Base-by-base conservation (phyloP, 2,113 vertebrate species). In the Riparia riparia region DNA sequence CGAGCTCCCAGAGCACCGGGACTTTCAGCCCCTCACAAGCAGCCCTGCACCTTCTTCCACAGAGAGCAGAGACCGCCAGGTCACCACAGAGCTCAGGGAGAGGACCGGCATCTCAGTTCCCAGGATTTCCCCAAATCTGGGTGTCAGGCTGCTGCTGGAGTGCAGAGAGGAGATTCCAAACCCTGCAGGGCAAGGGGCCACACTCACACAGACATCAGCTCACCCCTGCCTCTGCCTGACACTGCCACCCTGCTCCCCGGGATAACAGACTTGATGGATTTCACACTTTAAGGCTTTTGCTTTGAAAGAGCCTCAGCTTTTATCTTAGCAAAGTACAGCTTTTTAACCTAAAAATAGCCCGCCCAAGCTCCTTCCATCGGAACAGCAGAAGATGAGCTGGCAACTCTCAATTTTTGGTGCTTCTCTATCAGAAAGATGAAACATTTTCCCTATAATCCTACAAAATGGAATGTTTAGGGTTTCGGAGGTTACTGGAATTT, bases 311-410 rank as follows among this genome's bases (percentile, higher is more conserved):
- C 22, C 95, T 49, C 68, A 50, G 96, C 93, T 96, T 96, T 97
- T 97, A 96, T 97, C 96, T 94, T 94, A 94, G 88, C 71, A 92
- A 96, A 96, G 93, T 94, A 81, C 79, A 96, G 96, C 96, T 96
- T 96, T 97, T 95, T 86, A 92, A 89, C 95, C 96, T 96, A 96
- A 96, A 96, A 97, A 97, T 97, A 96, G 89, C 60, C 90, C 3
- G 1, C 73, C 86, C 96, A 82, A 95, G 95, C 92, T 95, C 91
- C 92, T 89, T 93, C 95, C 96, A 95, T 93, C 63, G 3, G 77
- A 94, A 86, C 88, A 54, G 94, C 90, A 92, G 69, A 95, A 93
- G 95, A 97, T 96, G 93, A 96, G 95, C 90, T 89, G 92, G 90
- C 12, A 42, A 82, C 88, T 90, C 96, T 96, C 94, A 94, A 93